Conservation (phyloP, 2,888 invertebrate species). For the Patella ulyssiponensis region DNA sequence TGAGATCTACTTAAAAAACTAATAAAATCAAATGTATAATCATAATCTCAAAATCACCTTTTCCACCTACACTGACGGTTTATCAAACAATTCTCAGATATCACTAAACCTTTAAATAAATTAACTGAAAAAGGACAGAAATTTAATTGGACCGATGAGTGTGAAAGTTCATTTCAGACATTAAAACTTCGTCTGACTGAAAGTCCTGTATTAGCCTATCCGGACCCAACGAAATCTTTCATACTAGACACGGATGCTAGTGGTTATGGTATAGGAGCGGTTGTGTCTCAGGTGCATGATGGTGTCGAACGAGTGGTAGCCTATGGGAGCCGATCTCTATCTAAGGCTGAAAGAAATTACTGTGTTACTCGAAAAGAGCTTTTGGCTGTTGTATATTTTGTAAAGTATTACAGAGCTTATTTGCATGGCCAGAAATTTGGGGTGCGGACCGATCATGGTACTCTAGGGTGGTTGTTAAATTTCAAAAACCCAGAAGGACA, state of each 20-base stretch:
- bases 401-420: conserved; percentile 36
- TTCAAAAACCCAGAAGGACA: conserved; percentile 32
- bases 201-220: conserved; percentile 36
- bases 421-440: conserved; percentile 33
- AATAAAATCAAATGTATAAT: too few relatives aligned
- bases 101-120: conserved; percentile 28
- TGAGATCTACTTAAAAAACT: too few relatives aligned
- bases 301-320: conserved; percentile 39
- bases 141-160: conserved; percentile 33
- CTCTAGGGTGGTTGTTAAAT: conserved; percentile 33
- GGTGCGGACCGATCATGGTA: conserved; percentile 40
- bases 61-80: too few relatives aligned
- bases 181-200: conserved; percentile 33
- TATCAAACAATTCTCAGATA: conserved; percentile 25
- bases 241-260: conserved; percentile 46
- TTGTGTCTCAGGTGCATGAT: conserved; percentile 26
- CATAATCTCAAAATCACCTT: too few relatives aligned
- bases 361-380: conserved; percentile 40
- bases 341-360: conserved; percentile 30
- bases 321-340: conserved; percentile 30
- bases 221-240: conserved; percentile 24
- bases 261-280: conserved; percentile 36
- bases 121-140: conserved; percentile 36
- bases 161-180: conserved; percentile 25
- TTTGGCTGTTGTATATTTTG: conserved; percentile 29